phyloP scores from a whole-genome alignment of 2,888 invertebrate species.

The Enchytraeus crypticus region DNA sequence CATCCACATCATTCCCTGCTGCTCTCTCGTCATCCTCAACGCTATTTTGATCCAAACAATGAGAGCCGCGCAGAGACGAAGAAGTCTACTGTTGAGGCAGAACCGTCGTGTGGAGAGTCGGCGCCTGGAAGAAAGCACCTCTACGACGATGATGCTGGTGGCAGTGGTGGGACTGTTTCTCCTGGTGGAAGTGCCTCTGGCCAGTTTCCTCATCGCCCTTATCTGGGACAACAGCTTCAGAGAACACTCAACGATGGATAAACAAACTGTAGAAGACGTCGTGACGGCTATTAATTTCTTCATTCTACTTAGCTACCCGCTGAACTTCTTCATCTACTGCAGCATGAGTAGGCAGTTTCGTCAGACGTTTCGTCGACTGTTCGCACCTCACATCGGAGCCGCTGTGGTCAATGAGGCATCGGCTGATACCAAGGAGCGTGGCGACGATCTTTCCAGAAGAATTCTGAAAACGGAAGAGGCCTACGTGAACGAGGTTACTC shows the following conservation, averaged over 20 bases:
- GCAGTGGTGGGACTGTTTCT: constrained; percentile 49
- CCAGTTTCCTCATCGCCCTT: constrained; percentile 57
- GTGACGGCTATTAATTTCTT: constrained; percentile 72
- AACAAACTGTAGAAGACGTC: constrained; percentile 18
- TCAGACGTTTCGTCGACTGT: constrained; percentile 73
- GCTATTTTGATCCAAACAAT: constrained; percentile 75
- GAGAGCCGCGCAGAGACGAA: constrained; percentile 69
- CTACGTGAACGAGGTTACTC: too few relatives aligned
- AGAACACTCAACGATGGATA: neutral
- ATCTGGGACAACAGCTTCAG: constrained; percentile 55
- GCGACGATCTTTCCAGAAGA: too few relatives aligned
- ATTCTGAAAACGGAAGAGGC: too few relatives aligned
- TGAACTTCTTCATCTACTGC: constrained; percentile 90
- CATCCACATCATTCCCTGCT: constrained; percentile 81
- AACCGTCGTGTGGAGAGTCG: constrained; percentile 45
- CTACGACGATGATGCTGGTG: constrained; percentile 33
- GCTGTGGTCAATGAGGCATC: constrained; percentile 17
- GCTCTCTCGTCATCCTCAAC: constrained; percentile 77
- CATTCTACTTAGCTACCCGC: constrained; percentile 79
- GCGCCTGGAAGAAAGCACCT: constrained; percentile 44
- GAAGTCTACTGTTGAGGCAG: constrained; percentile 69
- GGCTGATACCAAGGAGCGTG: neutral
- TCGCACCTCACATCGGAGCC: constrained; percentile 27
- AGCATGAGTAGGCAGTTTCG: constrained; percentile 90
- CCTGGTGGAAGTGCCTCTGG: constrained; percentile 51